Conservation (phyloP, 2,797 vertebrate genomes). For the Lithobates pipiens region DNA sequence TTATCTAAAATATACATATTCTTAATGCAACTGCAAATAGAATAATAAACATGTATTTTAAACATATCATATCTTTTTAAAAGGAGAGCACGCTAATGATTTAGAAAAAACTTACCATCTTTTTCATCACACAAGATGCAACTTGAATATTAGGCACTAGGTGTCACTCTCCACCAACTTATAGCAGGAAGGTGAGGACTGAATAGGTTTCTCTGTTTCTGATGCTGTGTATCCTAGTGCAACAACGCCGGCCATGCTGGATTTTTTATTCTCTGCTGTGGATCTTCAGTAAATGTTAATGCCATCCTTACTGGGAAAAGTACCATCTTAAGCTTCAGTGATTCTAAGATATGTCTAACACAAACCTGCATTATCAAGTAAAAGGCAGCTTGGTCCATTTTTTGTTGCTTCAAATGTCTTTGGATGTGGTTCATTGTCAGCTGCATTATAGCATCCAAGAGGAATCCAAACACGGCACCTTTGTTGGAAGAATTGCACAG, state of each 20-base stretch:
- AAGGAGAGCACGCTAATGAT: no score
- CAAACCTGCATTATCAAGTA: constrained; percentile 15
- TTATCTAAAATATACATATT: no score
- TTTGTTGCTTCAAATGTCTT: constrained; percentile 59
- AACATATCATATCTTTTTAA: no score
- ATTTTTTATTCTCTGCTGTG: not conserved
- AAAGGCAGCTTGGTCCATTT: constrained; percentile 19
- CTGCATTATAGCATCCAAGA: constrained; percentile 75
- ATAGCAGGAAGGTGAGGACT: constrained; percentile 56
- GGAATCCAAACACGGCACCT: constrained; percentile 69
- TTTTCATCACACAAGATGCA: not conserved
- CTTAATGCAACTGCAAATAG: no score
- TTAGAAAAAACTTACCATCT: not conserved
- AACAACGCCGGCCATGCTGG: not conserved
- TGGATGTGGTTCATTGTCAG: constrained; percentile 65
- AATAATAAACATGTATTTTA: no score
- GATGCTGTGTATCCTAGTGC: not conserved
- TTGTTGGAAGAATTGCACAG: constrained; percentile 73
- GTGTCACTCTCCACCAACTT: constrained; percentile 12
- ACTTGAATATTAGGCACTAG: not conserved
- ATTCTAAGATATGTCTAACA: not conserved
- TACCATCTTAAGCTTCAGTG: constrained; percentile 3
- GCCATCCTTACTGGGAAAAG: constrained; percentile 58
- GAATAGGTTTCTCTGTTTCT: constrained; percentile 68
- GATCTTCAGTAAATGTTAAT: not conserved